Evolutionary conservation across 2,113 vertebrate species (phyloP).

Genomic region (Tapirus terrestris): DNA sequence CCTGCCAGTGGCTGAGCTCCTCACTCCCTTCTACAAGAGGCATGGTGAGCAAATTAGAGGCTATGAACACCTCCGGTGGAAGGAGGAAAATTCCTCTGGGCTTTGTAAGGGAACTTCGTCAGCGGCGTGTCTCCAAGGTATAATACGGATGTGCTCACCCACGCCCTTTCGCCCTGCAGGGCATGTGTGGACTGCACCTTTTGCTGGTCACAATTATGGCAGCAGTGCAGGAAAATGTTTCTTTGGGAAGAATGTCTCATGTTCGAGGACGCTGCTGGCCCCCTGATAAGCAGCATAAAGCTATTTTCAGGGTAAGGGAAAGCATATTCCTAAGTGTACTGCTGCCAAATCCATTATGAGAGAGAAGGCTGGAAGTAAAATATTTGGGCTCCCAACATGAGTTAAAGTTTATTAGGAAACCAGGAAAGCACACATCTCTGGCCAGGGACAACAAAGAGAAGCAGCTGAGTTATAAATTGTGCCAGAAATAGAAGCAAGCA

Average conservation of each 20-base stretch:
- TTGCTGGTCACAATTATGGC: slow-evolving; percentile 59
- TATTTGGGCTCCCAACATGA: neutral
- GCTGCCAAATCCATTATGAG: neutral
- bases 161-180: neutral
- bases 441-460: neutral
- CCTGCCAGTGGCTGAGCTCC: neutral
- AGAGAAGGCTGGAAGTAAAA: neutral
- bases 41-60: slow-evolving; percentile 10
- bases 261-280: slow-evolving; percentile 71
- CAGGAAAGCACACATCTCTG: neutral
- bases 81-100: neutral
- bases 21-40: neutral
- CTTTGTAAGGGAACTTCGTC: neutral
- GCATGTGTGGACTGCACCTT: neutral
- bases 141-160: neutral
- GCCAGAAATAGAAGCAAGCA: neutral
- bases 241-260: slow-evolving; percentile 69
- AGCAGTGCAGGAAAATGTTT: slow-evolving; percentile 48
- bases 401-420: neutral
- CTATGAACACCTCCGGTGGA: slow-evolving; percentile 58
- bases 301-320: slow-evolving; percentile 62
- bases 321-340: neutral
- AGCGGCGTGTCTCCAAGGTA: neutral
- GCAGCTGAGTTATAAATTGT: neutral
- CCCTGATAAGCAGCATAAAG: slow-evolving; percentile 65